Base-by-base conservation (phyloP, 2,797 vertebrate genomes). In the Catostomus latipinnis region DNA sequence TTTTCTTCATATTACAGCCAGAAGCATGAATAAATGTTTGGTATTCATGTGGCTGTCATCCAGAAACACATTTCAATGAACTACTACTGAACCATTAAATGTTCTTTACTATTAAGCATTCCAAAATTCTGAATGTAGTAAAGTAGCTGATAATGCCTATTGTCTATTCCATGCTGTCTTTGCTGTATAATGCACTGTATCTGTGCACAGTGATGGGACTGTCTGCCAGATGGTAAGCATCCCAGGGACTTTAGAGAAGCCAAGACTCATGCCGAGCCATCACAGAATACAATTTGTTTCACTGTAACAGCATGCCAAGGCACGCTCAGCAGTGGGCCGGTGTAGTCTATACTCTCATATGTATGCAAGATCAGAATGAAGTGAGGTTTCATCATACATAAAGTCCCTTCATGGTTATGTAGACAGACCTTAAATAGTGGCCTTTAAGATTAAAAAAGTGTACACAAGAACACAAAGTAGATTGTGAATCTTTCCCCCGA, bases 261-360 rank as follows among this genome's bases (percentile, higher is more conserved):
- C 85, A 86, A 84, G 83, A 76, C 85, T 86, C 85, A 84, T 72
- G 82, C 83, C 63, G 85, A 84, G 85, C 82, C 75, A 86, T 86
- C 81, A 75, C 83, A 84, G 83, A 83, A 86, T 78, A 84, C 85
- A 86, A 84, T 86, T 86, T 86, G 85, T 86, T 86, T 86, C 83
- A 78, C 74, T 74, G 81, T 77, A 78, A 79, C 78, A 78, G 78
- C 77, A 84, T 83, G 85, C 85, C 85, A 86, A 84, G 79, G 75
- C 82, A 78, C 78, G 75, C 83, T 83, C 78, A 86, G 85, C 69
- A 16, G 83, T 81, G 81, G 76, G 78, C 78, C 79, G 58, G 58
- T 54, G 76, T 22, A 79, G 75, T 79, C 83, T 70, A 52, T 74
- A 80, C 81, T 76, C 70, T 86, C 85, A 83, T 81, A 84, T 74